These are phyloP conservation scores for Acanthornis magna DNA, from an alignment of 2,797 vertebrate genomes.

Conservation along the genomic window DNA sequence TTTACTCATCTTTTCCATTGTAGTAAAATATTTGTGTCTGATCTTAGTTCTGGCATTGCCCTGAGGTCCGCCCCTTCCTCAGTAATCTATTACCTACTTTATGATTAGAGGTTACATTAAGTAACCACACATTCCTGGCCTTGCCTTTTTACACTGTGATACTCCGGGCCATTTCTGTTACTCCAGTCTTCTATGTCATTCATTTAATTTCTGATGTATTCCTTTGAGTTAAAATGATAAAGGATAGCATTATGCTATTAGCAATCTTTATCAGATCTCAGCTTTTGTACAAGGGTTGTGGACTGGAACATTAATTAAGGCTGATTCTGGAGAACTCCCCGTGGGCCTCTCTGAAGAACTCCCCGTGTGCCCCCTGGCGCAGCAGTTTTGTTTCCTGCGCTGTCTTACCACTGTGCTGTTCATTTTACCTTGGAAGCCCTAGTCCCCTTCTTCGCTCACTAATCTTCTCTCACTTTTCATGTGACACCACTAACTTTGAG, in stretches of 20 bases:
- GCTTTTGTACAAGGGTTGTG: background rate
- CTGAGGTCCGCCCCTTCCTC: background rate
- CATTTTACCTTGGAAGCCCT: background rate
- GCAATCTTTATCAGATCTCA: background rate
- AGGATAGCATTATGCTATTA: background rate
- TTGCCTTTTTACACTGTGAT: background rate
- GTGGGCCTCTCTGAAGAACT: background rate
- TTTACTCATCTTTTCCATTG: background rate
- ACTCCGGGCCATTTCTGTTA: background rate
- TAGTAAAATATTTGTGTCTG: background rate
- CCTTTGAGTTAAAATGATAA: constrained; percentile 5
- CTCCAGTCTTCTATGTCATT: background rate
- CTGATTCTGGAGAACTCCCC: background rate
- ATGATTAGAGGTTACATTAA: background rate
- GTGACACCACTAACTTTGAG: background rate
- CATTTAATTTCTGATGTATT: background rate
- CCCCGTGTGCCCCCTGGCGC: background rate
- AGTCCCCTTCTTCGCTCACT: background rate
- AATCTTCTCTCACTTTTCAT: background rate
- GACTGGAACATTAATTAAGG: constrained; percentile 23
- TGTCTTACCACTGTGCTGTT: background rate
- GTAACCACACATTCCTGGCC: background rate
- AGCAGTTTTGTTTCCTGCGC: background rate
- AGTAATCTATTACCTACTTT: background rate
- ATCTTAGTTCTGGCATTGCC: background rate